Evolutionary conservation across 2,797 vertebrate species (phyloP).

Genomic region (Tapera naevia): DNA sequence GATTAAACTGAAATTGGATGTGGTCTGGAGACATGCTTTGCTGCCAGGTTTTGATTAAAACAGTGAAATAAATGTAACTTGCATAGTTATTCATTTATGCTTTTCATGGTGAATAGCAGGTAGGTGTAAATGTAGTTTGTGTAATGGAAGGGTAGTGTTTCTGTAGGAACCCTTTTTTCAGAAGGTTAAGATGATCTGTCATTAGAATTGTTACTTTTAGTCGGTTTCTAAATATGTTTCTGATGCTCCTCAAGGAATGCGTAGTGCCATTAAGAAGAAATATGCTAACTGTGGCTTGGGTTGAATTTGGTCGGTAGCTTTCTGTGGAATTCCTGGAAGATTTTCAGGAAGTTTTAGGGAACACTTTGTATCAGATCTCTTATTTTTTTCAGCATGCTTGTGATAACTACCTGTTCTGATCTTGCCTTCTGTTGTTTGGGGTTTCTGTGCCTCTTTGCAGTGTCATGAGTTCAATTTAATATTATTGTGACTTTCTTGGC

Average conservation of each 20-base stretch:
- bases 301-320: background rate
- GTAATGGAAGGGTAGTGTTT: background rate
- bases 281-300: background rate
- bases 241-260: background rate
- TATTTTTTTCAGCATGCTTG: background rate
- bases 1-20: background rate
- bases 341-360: background rate
- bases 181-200: background rate
- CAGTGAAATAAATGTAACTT: background rate
- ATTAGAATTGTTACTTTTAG: background rate
- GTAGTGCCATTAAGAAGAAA: background rate
- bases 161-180: background rate
- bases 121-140: background rate
- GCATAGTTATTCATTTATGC: background rate
- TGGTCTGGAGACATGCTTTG: background rate
- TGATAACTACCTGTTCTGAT: background rate
- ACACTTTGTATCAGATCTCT: background rate
- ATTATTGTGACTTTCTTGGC: background rate
- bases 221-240: background rate
- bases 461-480: background rate
- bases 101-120: background rate
- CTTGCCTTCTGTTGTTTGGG: background rate
- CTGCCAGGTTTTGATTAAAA: constrained; percentile 7
- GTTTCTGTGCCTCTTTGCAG: background rate
- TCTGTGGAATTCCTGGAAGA: background rate